Conservation (phyloP, 2,113 vertebrate species). For the Macrotus californicus region DNA sequence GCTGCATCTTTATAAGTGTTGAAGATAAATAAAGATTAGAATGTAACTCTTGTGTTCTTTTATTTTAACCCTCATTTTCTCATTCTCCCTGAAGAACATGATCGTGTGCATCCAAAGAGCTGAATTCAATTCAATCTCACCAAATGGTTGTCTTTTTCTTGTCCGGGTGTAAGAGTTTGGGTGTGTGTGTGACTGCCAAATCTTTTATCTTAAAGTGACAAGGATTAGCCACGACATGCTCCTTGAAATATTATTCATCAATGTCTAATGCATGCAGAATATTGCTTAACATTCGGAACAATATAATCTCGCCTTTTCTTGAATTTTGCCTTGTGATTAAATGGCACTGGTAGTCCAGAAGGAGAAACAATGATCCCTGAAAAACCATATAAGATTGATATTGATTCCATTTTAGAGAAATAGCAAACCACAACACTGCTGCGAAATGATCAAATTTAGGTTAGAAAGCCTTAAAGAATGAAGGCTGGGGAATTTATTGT, state of each 20-base stretch:
- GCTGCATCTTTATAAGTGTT: not conserved
- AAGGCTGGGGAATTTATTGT: conserved; percentile 62
- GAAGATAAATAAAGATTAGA: conserved; percentile 32
- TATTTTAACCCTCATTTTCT: conserved; percentile 38
- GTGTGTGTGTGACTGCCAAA: conserved; percentile 25
- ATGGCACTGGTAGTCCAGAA: conserved; percentile 41
- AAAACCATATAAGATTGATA: conserved; percentile 38
- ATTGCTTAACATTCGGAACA: conserved; percentile 55
- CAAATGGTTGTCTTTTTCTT: conserved; percentile 35
- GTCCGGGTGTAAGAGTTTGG: not conserved
- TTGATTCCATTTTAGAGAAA: conserved; percentile 56
- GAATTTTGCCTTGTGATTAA: conserved; percentile 62
- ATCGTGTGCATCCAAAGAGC: not conserved
- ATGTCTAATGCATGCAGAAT: conserved; percentile 34
- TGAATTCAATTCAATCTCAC: not conserved
- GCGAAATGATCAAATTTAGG: conserved; percentile 64
- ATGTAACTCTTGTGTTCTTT: not conserved
- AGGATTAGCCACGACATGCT: conserved; percentile 52
- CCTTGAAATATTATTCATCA: conserved; percentile 68
- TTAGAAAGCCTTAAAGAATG: conserved; percentile 63
- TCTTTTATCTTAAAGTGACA: conserved; percentile 61
- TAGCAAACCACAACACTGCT: conserved; percentile 40
- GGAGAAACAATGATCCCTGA: conserved; percentile 45
- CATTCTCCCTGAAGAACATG: conserved; percentile 1
- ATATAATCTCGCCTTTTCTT: conserved; percentile 55